phyloP scores from a whole-genome alignment of 2,888 invertebrate genomes.

The Hydroisotoma schaefferi region DNA sequence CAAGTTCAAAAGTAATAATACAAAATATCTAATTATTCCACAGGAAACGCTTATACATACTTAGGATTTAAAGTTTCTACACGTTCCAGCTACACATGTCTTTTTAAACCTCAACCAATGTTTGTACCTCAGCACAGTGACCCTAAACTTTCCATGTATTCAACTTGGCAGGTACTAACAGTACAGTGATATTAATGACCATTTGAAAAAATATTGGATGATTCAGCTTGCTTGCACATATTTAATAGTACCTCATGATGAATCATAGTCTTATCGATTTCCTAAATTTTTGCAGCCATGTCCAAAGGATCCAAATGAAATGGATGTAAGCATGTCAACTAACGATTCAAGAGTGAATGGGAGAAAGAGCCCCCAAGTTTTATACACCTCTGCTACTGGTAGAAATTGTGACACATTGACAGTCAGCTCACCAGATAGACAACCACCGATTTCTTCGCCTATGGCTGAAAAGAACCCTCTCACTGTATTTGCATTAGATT shows the following conservation, averaged over 20 bases:
- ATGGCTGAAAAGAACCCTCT: conserved; percentile 13
- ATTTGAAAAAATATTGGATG: too few relatives aligned
- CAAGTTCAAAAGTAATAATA: background rate
- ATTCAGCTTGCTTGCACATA: too few relatives aligned
- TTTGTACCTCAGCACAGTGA: conserved; percentile 72
- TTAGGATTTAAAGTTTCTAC: conserved; percentile 86
- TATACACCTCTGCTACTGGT: conserved; percentile 39
- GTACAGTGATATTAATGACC: too few relatives aligned
- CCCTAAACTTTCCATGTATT: conserved; percentile 92
- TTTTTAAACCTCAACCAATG: conserved; percentile 90
- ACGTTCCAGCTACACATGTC: conserved; percentile 84
- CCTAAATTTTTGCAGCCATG: conserved; percentile 33
- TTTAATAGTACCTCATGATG: too few relatives aligned
- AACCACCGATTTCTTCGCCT: conserved; percentile 37
- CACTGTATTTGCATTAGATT: conserved; percentile 3
- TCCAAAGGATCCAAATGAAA: conserved; percentile 40
- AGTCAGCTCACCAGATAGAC: conserved; percentile 43
- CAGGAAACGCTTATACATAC: conserved; percentile 75
- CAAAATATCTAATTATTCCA: conserved; percentile 7
- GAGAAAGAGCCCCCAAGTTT: conserved; percentile 37
- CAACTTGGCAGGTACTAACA: conserved; percentile 72
- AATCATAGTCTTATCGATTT: background rate
- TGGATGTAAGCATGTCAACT: conserved; percentile 36
- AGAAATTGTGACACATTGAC: conserved; percentile 40
- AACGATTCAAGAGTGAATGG: conserved; percentile 46